Evolutionary conservation across 2,113 vertebrate species (phyloP).

Genomic region (Rattus rattus): DNA sequence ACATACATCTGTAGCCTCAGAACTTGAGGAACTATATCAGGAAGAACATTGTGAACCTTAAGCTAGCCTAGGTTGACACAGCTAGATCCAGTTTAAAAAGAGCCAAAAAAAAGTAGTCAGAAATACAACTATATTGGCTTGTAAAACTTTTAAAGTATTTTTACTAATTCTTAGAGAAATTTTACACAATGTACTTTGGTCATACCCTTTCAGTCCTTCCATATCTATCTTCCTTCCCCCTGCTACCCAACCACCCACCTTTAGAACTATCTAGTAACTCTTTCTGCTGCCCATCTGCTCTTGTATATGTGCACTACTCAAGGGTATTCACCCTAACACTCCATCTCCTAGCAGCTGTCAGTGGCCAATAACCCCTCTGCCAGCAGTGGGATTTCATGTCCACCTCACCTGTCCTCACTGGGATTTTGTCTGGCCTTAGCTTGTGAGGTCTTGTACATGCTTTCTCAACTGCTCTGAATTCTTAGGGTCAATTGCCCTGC

Average conservation of each 20-base stretch:
- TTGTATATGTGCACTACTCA: background rate
- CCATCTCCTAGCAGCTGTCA: background rate
- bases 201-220: background rate
- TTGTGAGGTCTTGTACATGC: background rate
- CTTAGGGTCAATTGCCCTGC: background rate
- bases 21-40: background rate
- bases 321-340: background rate
- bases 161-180: background rate
- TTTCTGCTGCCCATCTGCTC: background rate
- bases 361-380: background rate
- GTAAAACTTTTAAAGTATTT: background rate
- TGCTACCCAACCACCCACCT: background rate
- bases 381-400: background rate
- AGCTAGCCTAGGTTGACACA: background rate
- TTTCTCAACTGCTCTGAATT: background rate
- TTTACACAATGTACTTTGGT: background rate
- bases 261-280: background rate
- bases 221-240: background rate
- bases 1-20: background rate
- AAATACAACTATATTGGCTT: background rate
- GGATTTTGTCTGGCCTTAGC: background rate
- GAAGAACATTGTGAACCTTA: background rate
- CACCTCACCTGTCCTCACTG: background rate
- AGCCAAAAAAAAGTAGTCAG: background rate
- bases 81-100: background rate